Conservation (phyloP, 2,888 invertebrate species). For the Chymomyza caudatula region DNA sequence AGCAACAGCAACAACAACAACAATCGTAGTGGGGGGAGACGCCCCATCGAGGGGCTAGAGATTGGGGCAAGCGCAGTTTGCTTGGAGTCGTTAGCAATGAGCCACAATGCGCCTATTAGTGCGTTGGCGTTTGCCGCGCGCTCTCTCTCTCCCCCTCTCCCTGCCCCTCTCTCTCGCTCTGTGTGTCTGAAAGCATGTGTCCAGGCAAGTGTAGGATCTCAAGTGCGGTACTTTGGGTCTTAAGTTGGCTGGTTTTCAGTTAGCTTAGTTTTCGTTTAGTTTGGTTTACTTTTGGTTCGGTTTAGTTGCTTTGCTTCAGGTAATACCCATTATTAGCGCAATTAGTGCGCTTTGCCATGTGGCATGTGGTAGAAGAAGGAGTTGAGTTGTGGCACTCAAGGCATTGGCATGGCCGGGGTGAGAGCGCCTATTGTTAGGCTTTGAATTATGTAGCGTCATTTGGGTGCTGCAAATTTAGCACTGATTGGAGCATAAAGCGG, state of each 20-base stretch:
- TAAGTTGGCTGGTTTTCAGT: not conserved
- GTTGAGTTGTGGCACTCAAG: constrained; percentile 17
- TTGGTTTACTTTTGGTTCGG: constrained; percentile 19
- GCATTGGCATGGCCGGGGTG: constrained; percentile 1
- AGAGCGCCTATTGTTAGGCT: constrained; percentile 50
- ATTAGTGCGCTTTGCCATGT: constrained; percentile 46
- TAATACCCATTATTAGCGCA: constrained; percentile 70
- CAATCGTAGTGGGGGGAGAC: constrained; percentile 17
- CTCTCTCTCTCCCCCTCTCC: not conserved
- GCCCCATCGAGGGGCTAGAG: constrained; percentile 1
- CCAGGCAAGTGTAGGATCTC: not conserved
- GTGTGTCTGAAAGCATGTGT: not conserved
- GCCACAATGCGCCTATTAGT: constrained; percentile 58
- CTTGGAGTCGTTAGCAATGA: constrained; percentile 51
- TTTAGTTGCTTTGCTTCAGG: constrained; percentile 25
- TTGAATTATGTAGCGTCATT: constrained; percentile 27
- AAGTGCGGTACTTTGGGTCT: constrained; percentile 10
- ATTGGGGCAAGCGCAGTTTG: constrained; percentile 1
- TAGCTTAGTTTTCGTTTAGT: constrained; percentile 18
- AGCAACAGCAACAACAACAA: constrained; percentile 38
- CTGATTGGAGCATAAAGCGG: constrained; percentile 55
- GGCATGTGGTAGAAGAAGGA: not conserved
- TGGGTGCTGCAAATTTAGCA: constrained; percentile 52
- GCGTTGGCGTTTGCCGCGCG: constrained; percentile 71
- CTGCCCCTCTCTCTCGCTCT: too few relatives aligned